These are phyloP conservation scores for Epirrita christyi DNA, from an alignment of 2,888 invertebrate genomes.

Conservation along the genomic window DNA sequence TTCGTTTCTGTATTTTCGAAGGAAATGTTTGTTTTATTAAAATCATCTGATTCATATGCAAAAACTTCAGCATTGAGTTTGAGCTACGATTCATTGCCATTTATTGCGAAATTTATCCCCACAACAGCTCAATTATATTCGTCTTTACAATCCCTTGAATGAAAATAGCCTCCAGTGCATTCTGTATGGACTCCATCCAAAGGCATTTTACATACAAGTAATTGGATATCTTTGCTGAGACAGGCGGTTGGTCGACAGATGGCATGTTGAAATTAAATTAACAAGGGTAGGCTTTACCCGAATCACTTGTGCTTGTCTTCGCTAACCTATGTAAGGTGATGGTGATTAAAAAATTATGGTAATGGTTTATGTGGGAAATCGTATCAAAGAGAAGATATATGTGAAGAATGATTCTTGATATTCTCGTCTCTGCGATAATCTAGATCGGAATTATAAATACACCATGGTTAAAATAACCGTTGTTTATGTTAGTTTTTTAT, in stretches of 20 bases:
- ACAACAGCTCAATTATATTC: constrained; percentile 34
- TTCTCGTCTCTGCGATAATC: too few relatives aligned
- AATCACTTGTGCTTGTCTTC: constrained; percentile 52
- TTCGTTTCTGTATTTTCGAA: not conserved
- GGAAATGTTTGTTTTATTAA: not conserved
- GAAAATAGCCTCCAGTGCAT: constrained; percentile 40
- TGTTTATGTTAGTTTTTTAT: too few relatives aligned
- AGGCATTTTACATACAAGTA: constrained; percentile 59
- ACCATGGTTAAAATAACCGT: too few relatives aligned
- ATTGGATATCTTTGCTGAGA: constrained; percentile 63
- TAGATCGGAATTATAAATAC: too few relatives aligned
- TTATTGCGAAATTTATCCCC: constrained; percentile 28
- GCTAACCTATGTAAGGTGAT: constrained; percentile 28
- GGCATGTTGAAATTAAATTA: constrained; percentile 76
- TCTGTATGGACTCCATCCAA: constrained; percentile 37
- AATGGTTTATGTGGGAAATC: not conserved
- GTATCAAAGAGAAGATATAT: too few relatives aligned
- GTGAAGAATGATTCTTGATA: too few relatives aligned
- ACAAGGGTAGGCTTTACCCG: constrained; percentile 66
- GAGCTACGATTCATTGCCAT: constrained; percentile 2
- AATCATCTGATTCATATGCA: not conserved
- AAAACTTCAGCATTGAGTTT: not conserved
- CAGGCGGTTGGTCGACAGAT: constrained; percentile 60
- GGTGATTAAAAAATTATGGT: constrained; percentile 10
- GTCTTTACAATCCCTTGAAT: constrained; percentile 30